A percentile compares a stretch with the other conserved stretches of the same genome.
phyloP scores from a whole-genome alignment of 2,888 invertebrate genomes.

The Drosophila conformis region DNA sequence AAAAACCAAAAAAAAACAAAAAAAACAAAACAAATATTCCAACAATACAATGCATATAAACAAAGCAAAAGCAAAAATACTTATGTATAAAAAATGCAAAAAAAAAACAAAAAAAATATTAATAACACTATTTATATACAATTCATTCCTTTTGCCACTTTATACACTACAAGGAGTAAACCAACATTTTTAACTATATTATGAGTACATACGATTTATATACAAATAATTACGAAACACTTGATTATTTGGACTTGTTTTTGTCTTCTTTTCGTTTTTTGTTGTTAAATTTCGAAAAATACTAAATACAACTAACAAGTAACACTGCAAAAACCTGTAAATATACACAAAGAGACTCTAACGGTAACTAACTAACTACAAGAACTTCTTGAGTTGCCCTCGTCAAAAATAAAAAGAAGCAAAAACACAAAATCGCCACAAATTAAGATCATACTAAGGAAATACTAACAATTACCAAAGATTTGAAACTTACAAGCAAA shows the following conservation, averaged over 20 bases:
- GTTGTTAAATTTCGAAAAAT: slow-evolving; percentile 9
- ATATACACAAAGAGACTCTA: slow-evolving; percentile 32
- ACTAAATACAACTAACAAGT: slow-evolving; percentile 4
- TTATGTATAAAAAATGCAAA: slow-evolving; percentile 27
- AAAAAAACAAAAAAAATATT: slow-evolving; percentile 14
- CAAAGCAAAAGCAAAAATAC: slow-evolving; percentile 37
- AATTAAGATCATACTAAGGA: slow-evolving; percentile 7
- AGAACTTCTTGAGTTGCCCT: slow-evolving; percentile 13
- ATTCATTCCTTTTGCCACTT: slow-evolving; percentile 71
- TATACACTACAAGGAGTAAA: slow-evolving; percentile 59
- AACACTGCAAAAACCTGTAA: slow-evolving; percentile 28
- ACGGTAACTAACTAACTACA: slow-evolving; percentile 24
- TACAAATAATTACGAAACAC: slow-evolving; percentile 32
- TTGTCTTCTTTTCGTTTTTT: slow-evolving; percentile 1
- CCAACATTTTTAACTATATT: slow-evolving; percentile 46
- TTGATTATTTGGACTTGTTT: slow-evolving; percentile 4
- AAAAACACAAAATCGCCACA: slow-evolving; percentile 24
- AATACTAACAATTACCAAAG: slow-evolving; percentile 34
- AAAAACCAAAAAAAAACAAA: slow-evolving; percentile 16
- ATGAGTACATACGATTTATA: slow-evolving; percentile 42
- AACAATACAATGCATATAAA: slow-evolving; percentile 21
- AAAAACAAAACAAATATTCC: slow-evolving; percentile 32
- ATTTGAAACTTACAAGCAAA: slow-evolving; percentile 17
- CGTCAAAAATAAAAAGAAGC: neutral
- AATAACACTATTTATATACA: slow-evolving; percentile 53